Evolutionary conservation across 2,888 invertebrate genomes (phyloP), one percentile per base, ranked within the genome.

Genomic region (Mycalesis mineus): DNA sequence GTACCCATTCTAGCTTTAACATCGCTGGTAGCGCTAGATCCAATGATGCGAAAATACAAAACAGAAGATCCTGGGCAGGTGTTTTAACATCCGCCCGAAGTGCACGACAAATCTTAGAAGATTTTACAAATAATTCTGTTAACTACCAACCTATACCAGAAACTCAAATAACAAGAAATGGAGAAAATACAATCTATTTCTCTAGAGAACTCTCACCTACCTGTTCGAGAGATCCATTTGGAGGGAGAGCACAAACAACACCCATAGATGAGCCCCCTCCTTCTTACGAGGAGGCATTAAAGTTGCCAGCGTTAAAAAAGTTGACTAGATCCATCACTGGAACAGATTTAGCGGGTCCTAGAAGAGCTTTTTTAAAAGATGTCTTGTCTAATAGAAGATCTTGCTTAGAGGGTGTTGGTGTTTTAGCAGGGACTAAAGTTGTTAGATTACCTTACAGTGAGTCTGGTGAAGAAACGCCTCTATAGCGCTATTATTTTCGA

Each of bases 271-370:
- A 91, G 59, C 90, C 93, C 59, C 90, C 93, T 0, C 93, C 93
- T 1, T 85, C 92, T 28, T 93, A 93, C 67, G 93, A 93, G 72
- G 92, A 93, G 68, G 93, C 94, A 0, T 78, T 94, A 33, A 91
- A 91, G 68, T 84, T 92, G 62, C 92, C 93, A 14, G 91, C 91
- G 0, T 73, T 92, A 11, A 86, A 91, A 39, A 88, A 90, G 65
- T 77, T 92, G 44, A 91, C 92, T 5, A 84, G 92, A 63, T 93
- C 93, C 2, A 88, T 92, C 50, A 92, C 92, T 0, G 93, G 92
- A 28, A 91, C 91, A 41, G 90, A 90, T 64, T 73, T 90, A 56
- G 87, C 82, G n/a, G 88, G 88, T 33, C 77, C 88, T n/a, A 82
- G 90, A 54, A 76, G 88, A 66, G 89, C 88, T 9, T 91, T 90